Evolutionary conservation across 2,888 invertebrate species (phyloP), one percentile per base, ranked within the genome.

Genomic region (Chesias legatella): DNA sequence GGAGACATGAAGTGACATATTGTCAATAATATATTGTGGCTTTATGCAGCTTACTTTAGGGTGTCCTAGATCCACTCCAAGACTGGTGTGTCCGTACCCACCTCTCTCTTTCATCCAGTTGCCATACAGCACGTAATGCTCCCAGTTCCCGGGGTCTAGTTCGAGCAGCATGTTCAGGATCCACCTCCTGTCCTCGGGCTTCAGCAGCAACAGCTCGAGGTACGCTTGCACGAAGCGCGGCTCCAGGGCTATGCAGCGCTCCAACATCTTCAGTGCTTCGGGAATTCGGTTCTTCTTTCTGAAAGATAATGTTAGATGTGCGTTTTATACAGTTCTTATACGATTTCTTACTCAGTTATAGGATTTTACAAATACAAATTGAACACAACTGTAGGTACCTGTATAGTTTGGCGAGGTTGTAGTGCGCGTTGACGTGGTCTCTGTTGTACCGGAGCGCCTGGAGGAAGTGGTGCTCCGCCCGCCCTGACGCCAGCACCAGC

Each of bases 381-480:
- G n/a, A n/a, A n/a, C n/a, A n/a, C n/a, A 24, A n/a, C 23, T 11
- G 24, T 7, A 29, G 1, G 32, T 27, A 94, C 95, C 95, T 92
- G 84, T 93, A 94, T 22, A 95, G 88, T 70, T 93, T 94, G 10
- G 94, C 96, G 35, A 96, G 90, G 79, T 96, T 96, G 73, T 94
- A 95, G 73, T 95, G 94, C 20, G 95, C 95, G 64, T 95, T 94
- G 37, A 94, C 92, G 68, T 96, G 95, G 48, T 92, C 91, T 1
- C 93, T 90, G 57, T 93, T 93, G 66, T 94, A 92, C 49, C 90
- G 88, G 53, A 94, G 91, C 5, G 94, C 94, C 30, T 92, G 90
- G 49, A 93, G 82, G 82, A 95, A 96, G 73, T 95, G 94, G 47
- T 89, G 83, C 67, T 95, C 95, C 0, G 95, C 95, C 54, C 92